phyloP scores from a whole-genome alignment of 2,797 vertebrate genomes.

The Neoniphon sammara region DNA sequence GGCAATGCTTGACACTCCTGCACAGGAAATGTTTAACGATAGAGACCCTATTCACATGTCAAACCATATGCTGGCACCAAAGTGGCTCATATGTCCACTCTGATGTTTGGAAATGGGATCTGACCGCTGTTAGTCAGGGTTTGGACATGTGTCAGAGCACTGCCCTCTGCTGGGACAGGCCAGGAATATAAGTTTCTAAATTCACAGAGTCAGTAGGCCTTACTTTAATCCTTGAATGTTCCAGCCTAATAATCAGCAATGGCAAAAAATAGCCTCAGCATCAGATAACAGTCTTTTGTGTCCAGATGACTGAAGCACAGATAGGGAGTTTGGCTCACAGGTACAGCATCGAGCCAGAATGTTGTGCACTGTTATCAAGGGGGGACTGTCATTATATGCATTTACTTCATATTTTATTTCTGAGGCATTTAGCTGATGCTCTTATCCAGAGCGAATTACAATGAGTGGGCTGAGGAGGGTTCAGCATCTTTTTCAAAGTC shows the following conservation, averaged over 20 bases:
- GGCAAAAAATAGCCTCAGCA: conserved; percentile 12
- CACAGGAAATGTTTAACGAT: background rate
- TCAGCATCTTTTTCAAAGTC: no score
- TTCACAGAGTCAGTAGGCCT: conserved; percentile 17
- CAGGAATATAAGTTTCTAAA: background rate
- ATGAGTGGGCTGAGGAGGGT: background rate
- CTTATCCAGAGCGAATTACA: background rate
- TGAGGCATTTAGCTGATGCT: background rate
- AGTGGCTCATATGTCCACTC: background rate
- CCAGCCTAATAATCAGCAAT: conserved; percentile 27
- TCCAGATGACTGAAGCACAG: conserved; percentile 6
- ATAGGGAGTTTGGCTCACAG: background rate
- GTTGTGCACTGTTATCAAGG: background rate
- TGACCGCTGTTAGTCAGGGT: background rate
- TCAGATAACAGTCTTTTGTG: background rate
- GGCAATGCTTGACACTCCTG: background rate
- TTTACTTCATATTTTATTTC: background rate
- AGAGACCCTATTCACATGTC: background rate
- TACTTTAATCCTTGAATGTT: conserved; percentile 27
- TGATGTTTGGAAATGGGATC: background rate
- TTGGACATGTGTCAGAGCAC: background rate
- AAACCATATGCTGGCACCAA: background rate
- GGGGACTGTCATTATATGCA: background rate
- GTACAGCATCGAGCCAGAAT: background rate
- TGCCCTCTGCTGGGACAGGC: conserved; percentile 50